phyloP scores from a whole-genome alignment of 2,888 invertebrate genomes.

The Nemurella pictetii region DNA sequence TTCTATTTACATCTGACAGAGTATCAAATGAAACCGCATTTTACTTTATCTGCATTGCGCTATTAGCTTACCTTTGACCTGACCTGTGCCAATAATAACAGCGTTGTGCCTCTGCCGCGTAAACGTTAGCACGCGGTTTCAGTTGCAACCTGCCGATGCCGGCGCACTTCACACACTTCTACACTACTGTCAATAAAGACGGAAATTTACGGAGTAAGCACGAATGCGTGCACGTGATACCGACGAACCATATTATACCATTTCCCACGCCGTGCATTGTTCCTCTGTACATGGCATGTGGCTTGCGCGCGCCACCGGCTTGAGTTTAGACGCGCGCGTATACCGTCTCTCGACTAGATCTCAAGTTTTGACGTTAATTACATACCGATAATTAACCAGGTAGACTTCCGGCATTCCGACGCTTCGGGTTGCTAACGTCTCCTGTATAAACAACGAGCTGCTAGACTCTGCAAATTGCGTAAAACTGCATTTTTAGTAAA shows the following conservation, averaged over 20 bases:
- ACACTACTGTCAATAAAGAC: too few relatives aligned
- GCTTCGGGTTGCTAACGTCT: neutral
- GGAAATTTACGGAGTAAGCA: too few relatives aligned
- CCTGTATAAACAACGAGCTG: neutral
- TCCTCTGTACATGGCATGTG: neutral
- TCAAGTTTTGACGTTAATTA: neutral
- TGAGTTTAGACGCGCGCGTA: neutral
- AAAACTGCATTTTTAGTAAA: neutral
- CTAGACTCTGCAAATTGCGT: neutral
- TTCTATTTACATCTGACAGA: too few relatives aligned
- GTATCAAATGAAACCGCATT: too few relatives aligned
- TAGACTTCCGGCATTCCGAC: neutral
- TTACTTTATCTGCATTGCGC: too few relatives aligned
- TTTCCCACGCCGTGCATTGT: neutral
- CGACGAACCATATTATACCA: neutral
- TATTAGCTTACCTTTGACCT: too few relatives aligned
- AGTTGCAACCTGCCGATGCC: too few relatives aligned
- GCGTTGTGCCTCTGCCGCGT: too few relatives aligned
- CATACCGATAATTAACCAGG: neutral
- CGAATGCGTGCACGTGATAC: neutral
- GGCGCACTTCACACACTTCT: too few relatives aligned
- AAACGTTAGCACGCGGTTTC: too few relatives aligned
- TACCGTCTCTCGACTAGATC: neutral
- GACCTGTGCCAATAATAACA: too few relatives aligned
- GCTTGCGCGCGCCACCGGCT: neutral